Conservation (phyloP, 2,113 vertebrate genomes). For the Hemiprocne comata region DNA sequence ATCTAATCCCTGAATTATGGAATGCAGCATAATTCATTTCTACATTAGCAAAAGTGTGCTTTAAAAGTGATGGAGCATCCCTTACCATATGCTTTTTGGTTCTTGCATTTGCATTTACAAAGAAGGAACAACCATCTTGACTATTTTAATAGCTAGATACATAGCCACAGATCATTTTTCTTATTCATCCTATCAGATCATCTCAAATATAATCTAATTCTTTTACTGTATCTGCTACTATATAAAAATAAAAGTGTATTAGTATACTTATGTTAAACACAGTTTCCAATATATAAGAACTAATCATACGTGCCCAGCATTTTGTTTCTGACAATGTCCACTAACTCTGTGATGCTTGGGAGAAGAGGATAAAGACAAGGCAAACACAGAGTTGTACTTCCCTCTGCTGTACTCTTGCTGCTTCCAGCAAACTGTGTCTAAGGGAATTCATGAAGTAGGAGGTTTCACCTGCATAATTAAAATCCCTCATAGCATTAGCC, state of each 20-base stretch:
- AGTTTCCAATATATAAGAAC: not conserved
- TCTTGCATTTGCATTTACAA: conserved; percentile 35
- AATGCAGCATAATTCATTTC: conserved; percentile 25
- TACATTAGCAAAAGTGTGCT: not conserved
- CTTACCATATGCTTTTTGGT: conserved; percentile 40
- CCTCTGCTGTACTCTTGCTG: conserved; percentile 6
- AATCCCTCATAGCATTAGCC: not conserved
- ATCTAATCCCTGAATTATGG: not conserved
- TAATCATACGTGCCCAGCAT: not conserved
- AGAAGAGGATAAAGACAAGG: not conserved
- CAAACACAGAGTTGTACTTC: conserved; percentile 27
- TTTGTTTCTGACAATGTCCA: not conserved
- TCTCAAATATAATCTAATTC: not conserved
- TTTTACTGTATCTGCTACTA: not conserved
- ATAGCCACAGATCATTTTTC: not conserved
- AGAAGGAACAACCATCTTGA: not conserved
- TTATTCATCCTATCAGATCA: not conserved
- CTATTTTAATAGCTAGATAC: not conserved
- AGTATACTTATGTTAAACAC: not conserved
- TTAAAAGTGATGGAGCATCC: conserved; percentile 17
- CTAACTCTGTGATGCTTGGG: not conserved
- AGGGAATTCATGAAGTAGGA: not conserved
- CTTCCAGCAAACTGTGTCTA: not conserved
- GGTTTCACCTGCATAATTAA: not conserved
- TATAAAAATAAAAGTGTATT: not conserved